Evolutionary conservation across 2,113 vertebrate genomes (phyloP), one percentile per base, ranked within the genome.

Genomic region (Orthonyx spaldingii): DNA sequence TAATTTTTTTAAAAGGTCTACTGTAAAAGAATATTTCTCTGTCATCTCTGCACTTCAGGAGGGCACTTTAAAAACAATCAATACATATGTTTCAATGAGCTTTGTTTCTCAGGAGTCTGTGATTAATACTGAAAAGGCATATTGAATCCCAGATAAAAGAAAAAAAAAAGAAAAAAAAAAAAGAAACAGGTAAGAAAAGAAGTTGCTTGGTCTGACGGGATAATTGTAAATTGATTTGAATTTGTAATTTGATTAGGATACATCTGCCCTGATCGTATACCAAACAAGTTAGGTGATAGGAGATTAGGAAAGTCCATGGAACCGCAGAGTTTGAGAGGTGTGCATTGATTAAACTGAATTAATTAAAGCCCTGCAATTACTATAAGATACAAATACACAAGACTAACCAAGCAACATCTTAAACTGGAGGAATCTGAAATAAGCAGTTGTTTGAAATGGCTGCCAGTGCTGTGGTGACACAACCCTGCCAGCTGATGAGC

Each of bases 211-310:
- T 65, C 35, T 63, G 68, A 59, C 15, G 60, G 50, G 32, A 30
- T 53, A 66, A 47, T 13, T 72, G 37, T 52, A 77, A 72, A 53
- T 80, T 52, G n/a, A 72, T 87, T 42, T 72, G 37, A 32, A 65
- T 83, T 83, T 88, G 50, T 65, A 26, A 70, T 66, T 88, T 61
- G 33, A 71, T 65, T 79, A 24, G 30, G 42, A 50, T 28, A 27
- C 32, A 41, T 21, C 71, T 16, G 27, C 26, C 4, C 3, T 33
- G 37, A 80, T 18, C 0, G 0, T 26, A 8, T 28, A 50, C 8
- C 47, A 63, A 69, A 52, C 6, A 68, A 60, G 21, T 79, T 68
- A 75, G 32, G 13, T 39, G 1, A 44, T 4, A 55, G 26, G 27
- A 75, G n/a, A 60, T 44, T 20, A 69, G 41, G 18, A 9, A 61